Percentiles rank a stretch among this genome's conserved stretches.
Evolutionary conservation across 2,888 invertebrate genomes (phyloP).

Genomic region (Lithophane socia): DNA sequence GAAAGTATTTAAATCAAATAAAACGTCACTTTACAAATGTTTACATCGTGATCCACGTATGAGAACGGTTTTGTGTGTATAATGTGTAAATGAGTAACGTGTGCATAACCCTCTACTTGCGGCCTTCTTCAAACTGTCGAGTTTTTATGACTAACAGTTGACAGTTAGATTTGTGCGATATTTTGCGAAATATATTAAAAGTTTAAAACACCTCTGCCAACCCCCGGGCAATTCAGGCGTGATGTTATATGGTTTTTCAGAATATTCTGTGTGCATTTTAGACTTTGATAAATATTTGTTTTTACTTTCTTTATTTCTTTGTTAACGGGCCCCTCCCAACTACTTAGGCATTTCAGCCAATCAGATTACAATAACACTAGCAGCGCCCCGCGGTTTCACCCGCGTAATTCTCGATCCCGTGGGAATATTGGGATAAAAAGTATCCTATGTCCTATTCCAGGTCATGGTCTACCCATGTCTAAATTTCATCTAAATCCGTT

Average conservation of each 20-base stretch:
- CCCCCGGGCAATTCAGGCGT: neutral
- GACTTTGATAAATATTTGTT: neutral
- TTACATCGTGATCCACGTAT: constrained; percentile 22
- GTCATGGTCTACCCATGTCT: too few relatives aligned
- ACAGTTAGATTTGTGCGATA: neutral
- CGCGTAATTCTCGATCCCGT: too few relatives aligned
- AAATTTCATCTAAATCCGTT: too few relatives aligned
- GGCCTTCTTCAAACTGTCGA: neutral
- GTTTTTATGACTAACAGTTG: neutral
- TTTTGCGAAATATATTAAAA: neutral
- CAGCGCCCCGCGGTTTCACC: too few relatives aligned
- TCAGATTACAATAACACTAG: neutral
- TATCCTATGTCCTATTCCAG: too few relatives aligned
- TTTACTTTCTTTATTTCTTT: neutral
- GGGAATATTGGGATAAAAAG: too few relatives aligned
- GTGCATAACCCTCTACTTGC: neutral
- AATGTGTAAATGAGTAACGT: constrained; percentile 5
- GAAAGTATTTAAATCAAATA: constrained; percentile 32
- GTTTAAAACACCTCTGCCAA: too few relatives aligned
- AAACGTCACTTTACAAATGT: neutral
- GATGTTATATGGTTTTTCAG: neutral
- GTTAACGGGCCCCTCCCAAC: neutral
- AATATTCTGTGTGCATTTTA: neutral
- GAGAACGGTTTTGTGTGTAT: constrained; percentile 13
- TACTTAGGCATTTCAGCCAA: neutral